Percentiles rank a stretch among this genome's conserved stretches.
These are phyloP conservation scores for Syngnathus acus DNA, from an alignment of 2,797 vertebrate species.

Conservation along the genomic window DNA sequence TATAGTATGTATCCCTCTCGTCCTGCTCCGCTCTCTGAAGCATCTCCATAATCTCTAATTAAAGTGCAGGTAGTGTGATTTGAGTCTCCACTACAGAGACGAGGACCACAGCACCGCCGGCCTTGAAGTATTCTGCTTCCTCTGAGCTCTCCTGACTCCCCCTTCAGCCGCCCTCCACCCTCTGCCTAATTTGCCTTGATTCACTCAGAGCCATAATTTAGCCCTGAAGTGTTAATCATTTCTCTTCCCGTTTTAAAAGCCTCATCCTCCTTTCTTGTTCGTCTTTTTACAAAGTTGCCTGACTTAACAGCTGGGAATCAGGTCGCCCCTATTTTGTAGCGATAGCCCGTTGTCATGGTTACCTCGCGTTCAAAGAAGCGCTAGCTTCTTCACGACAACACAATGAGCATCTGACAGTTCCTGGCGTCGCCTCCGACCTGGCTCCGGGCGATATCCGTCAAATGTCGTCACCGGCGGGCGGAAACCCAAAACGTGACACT, in stretches of 20 bases:
- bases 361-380: too few relatives aligned
- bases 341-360: not conserved
- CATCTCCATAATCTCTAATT: conserved; percentile 67
- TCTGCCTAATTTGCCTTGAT: conserved; percentile 42
- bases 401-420: too few relatives aligned
- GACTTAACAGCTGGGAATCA: not conserved
- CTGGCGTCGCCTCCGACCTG: too few relatives aligned
- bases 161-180: conserved; percentile 25
- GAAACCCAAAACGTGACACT: too few relatives aligned
- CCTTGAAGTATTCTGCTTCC: conserved; percentile 25
- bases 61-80: conserved; percentile 32
- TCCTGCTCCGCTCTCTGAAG: conserved; percentile 46
- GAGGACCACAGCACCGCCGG: conserved; percentile 37
- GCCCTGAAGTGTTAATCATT: conserved; percentile 20
- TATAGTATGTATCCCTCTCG: conserved; percentile 48
- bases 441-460: too few relatives aligned
- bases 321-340: not conserved
- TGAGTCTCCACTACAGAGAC: conserved; percentile 29
- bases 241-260: not conserved
- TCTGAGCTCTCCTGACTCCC: conserved; percentile 14
- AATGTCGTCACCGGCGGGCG: not conserved
- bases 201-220: conserved; percentile 22
- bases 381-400: too few relatives aligned
- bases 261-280: not conserved
- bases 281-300: not conserved